A percentile compares a stretch with the other conserved stretches of the same genome.
Conservation (phyloP, 2,797 vertebrate species). For the Rhinogobio ventralis region DNA sequence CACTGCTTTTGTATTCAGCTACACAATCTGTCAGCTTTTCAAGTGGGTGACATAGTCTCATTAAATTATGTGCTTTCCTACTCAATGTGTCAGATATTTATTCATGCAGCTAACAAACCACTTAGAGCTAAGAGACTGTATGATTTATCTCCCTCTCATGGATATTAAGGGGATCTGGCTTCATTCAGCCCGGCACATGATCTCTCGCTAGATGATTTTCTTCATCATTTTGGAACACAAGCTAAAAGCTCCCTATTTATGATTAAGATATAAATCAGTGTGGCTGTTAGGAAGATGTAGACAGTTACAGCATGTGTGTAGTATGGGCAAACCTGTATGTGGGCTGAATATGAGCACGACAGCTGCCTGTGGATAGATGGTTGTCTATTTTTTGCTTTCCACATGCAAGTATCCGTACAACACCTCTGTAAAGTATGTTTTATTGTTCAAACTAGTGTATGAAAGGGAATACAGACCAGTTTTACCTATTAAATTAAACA, state of each 20-base stretch:
- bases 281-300: background rate
- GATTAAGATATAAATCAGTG: slow-evolving; percentile 14
- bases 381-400: background rate
- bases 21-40: slow-evolving; percentile 28
- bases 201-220: slow-evolving; percentile 13
- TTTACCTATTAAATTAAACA: background rate
- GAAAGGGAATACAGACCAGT: background rate
- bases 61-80: slow-evolving; percentile 34
- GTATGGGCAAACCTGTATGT: background rate
- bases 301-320: background rate
- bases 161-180: slow-evolving; percentile 22
- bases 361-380: background rate
- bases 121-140: slow-evolving; percentile 15
- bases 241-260: slow-evolving; percentile 22
- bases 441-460: background rate
- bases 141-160: slow-evolving; percentile 22
- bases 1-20: slow-evolving; percentile 22
- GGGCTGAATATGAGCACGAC: slow-evolving; percentile 8
- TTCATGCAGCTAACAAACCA: slow-evolving; percentile 36
- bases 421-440: background rate
- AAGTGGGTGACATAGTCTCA: slow-evolving; percentile 14
- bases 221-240: slow-evolving; percentile 6
- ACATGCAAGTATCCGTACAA: background rate
- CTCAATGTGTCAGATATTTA: slow-evolving; percentile 37
- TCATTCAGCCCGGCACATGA: background rate